Base-by-base conservation (phyloP, 2,113 vertebrate species). In the Excalfactoria chinensis region DNA sequence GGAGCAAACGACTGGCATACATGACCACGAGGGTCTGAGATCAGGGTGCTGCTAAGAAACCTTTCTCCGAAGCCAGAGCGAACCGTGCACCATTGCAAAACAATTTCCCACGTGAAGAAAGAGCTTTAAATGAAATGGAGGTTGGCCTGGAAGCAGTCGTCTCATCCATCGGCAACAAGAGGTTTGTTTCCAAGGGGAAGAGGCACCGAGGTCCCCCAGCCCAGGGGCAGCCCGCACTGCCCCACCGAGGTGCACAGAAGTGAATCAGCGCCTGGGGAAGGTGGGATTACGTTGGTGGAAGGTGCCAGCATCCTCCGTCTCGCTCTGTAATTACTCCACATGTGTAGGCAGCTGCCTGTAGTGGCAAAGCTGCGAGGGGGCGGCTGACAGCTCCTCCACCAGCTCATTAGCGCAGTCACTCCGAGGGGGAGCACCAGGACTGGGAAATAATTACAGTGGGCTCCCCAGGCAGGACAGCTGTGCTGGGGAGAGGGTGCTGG, bases 291-390 rank as follows among this genome's bases (percentile, higher is more conserved):
- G 71, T 76, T 91, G 96, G 96, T 12, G 37, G 88, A 68, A 94
- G 96, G 96, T 94, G 96, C 90, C 86, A 95, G 85, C 84, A 84
- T 86, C 46, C 95, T 94, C 96, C 93, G n/a, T 60, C 80, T 95
- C 90, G 63, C 84, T 86, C 95, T 92, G 95, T 83, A 97, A 97
- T 96, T 95, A 96, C 96, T 95, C 79, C 77, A 76, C 93, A 70
- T 22, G 90, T 84, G 87, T 95, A 73, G 97, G 95, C 97, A 97
- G 95, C 81, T 56, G 94, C 95, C 81, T 86, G 89, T 53, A 90
- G 95, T 55, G 88, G 58, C 91, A 86, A 96, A 46, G 56, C 40
- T 25, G 93, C 35, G 7, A 81, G 81, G 93, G 95, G 96, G 95
- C 73, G 93, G 97, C 93, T 90, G 93, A 82, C 95, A 90, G 95